A percentile compares a stretch with the other conserved stretches of the same genome.
Conservation (phyloP, 2,888 invertebrate species). For the Aquatica leii region DNA sequence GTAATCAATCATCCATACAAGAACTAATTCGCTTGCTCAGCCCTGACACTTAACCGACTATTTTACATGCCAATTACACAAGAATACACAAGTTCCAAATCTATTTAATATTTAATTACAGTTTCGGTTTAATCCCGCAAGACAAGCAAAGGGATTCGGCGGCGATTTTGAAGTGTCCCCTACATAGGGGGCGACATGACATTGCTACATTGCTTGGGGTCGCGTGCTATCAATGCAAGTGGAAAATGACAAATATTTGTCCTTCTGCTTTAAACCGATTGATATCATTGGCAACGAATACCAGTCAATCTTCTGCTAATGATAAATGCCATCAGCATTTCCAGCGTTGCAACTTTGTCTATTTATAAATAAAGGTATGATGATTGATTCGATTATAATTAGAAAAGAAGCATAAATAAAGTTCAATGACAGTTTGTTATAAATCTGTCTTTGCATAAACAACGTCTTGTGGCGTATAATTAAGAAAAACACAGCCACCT, state of each 20-base stretch:
- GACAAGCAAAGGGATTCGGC: constrained; percentile 47
- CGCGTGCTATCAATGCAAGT: constrained; percentile 45
- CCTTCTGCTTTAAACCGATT: constrained; percentile 28
- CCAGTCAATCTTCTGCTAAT: background rate
- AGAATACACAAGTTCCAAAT: constrained; percentile 53
- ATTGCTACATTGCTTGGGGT: constrained; percentile 38
- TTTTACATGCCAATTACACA: constrained; percentile 53
- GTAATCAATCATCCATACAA: constrained; percentile 35
- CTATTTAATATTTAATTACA: constrained; percentile 58
- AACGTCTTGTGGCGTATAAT: too few relatives aligned
- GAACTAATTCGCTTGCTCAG: constrained; percentile 35
- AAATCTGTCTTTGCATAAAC: too few relatives aligned
- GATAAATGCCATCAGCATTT: constrained; percentile 3
- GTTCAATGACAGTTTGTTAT: background rate
- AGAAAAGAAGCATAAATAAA: constrained; percentile 3
- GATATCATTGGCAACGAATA: constrained; percentile 12
- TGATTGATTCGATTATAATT: constrained; percentile 5
- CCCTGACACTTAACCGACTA: constrained; percentile 41
- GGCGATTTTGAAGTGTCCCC: constrained; percentile 57
- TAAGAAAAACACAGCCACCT: too few relatives aligned
- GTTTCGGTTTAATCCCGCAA: constrained; percentile 54
- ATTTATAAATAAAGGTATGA: background rate
- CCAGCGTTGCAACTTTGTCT: background rate
- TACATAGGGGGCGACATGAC: constrained; percentile 47
- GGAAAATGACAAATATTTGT: constrained; percentile 48